Evolutionary conservation across 2,113 vertebrate genomes (phyloP).

Genomic region (Sinocyclocheilus anophthalmus): DNA sequence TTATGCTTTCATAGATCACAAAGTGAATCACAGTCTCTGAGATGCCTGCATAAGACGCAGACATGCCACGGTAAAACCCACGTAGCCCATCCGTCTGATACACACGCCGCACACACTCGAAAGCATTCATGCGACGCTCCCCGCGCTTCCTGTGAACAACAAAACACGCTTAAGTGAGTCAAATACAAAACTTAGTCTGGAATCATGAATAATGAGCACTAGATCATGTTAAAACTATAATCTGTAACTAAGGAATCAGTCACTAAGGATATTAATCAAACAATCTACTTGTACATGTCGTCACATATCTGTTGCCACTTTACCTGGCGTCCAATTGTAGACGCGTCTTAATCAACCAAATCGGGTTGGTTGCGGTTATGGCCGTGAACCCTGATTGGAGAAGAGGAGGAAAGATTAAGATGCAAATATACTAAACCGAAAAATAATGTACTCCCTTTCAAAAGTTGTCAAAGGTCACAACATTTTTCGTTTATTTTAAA

Average conservation of each 20-base stretch:
- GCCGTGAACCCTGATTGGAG: constrained; percentile 94
- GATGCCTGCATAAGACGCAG: constrained; percentile 96
- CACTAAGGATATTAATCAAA: background rate
- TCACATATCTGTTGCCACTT: constrained; percentile 26
- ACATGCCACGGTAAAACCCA: constrained; percentile 98
- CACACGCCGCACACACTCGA: constrained; percentile 89
- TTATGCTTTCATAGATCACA: constrained; percentile 98
- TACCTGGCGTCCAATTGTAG: constrained; percentile 97
- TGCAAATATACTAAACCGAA: background rate
- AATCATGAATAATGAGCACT: background rate
- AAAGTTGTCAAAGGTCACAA: background rate
- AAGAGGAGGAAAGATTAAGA: constrained; percentile 65
- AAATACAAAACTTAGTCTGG: background rate
- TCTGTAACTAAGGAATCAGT: background rate
- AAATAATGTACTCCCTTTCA: background rate
- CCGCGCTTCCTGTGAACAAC: constrained; percentile 84
- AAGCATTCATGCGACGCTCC: constrained; percentile 88
- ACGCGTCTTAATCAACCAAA: constrained; percentile 98
- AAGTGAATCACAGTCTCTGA: constrained; percentile 99
- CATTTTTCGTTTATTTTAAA: too few relatives aligned
- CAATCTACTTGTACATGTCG: background rate
- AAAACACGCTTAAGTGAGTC: background rate
- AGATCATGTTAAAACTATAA: background rate
- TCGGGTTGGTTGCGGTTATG: constrained; percentile 96
- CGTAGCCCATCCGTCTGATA: constrained; percentile 89